Base-by-base conservation (phyloP, 2,797 vertebrate species). In the Streptopelia turtur region DNA sequence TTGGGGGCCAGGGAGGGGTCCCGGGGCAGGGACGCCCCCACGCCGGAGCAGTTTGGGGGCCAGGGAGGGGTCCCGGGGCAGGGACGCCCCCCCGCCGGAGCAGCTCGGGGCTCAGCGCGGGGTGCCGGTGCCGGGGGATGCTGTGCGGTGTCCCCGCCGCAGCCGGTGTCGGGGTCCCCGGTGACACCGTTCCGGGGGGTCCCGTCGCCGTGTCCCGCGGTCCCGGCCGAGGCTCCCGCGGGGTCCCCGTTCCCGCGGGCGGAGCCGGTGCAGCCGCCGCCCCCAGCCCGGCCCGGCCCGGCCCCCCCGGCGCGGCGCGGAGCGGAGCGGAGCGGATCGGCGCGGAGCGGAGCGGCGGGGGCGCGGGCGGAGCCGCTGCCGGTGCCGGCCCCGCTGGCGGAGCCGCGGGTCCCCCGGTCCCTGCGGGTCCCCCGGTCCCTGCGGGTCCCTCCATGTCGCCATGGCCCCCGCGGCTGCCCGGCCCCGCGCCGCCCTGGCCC, bases 301-400 rank as follows among this genome's bases (percentile, higher is more conserved):
- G 61, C 81, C 61, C 69, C 33, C 53, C 53, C 50, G 33, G 18
- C 10, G 20, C 49, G 53, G 31, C 27, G 41, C 41, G 41, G 41
- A 25, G 71, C 70, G 71, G 69, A 41, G 53, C 39, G 39, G 39
- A 39, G 39, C 39, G 39, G 39, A 39, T 39, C 49, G 53, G 31
- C 21, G 41, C 14, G 41, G 41, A 25, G 71, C 70, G 71, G 69
- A 75, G 66, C 50, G 50, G 63, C 49, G 65, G n/a, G 43, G 76
- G 86, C 43, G 65, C 79, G 72, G 83, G 83, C 80, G 87, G 87
- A 90, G 87, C 87, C 87, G 87, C 80, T 70, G 87, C 87, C 87
- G 80, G 63, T 82, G 80, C 65, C 83, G 83, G 69, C 77, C 64
- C 78, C 82, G 64, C 14, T 57, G 82, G 47, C 68, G 68, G 68